Percentiles rank a stretch among this genome's conserved stretches.
Conservation (phyloP, 1,140 invertebrate species). For the Drosophila novamexicana region DNA sequence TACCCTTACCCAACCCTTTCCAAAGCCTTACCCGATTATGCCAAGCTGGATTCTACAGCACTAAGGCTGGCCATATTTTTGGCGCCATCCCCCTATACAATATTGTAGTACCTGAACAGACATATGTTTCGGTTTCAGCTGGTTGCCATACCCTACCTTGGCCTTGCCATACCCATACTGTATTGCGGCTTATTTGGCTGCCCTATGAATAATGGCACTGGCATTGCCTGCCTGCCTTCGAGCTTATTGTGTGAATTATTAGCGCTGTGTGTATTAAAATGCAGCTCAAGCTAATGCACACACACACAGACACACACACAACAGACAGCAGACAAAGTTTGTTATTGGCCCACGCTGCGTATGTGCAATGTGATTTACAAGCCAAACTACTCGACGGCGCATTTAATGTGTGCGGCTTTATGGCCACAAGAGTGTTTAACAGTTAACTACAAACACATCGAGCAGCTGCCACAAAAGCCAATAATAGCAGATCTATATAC, state of each 20-base stretch:
- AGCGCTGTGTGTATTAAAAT: slow-evolving; percentile 77
- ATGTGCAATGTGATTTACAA: slow-evolving; percentile 75
- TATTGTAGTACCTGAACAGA: slow-evolving; percentile 12
- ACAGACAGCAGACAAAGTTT: slow-evolving; percentile 13
- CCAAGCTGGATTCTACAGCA: slow-evolving; percentile 11
- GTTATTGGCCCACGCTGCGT: slow-evolving; percentile 38
- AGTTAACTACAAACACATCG: slow-evolving; percentile 18
- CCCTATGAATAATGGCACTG: slow-evolving; percentile 63
- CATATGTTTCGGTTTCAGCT: slow-evolving; percentile 27
- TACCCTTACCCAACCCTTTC: no score
- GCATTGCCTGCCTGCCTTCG: slow-evolving; percentile 48
- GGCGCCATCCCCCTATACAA: slow-evolving; percentile 7
- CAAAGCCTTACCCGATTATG: no score
- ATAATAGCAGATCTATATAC: slow-evolving; percentile 3
- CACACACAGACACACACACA: slow-evolving; percentile 8
- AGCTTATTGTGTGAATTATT: slow-evolving; percentile 81
- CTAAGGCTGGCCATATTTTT: slow-evolving; percentile 47
- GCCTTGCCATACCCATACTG: not conserved
- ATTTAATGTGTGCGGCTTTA: slow-evolving; percentile 47
- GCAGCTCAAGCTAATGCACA: slow-evolving; percentile 70
- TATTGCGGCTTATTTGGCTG: slow-evolving; percentile 38
- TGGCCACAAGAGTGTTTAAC: slow-evolving; percentile 36
- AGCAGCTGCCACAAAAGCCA: slow-evolving; percentile 12
- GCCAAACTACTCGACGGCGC: slow-evolving; percentile 39
- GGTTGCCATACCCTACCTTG: not conserved